Conservation (phyloP, 92 coral and sea anemone genomes). For the Nematostella vectensis region DNA sequence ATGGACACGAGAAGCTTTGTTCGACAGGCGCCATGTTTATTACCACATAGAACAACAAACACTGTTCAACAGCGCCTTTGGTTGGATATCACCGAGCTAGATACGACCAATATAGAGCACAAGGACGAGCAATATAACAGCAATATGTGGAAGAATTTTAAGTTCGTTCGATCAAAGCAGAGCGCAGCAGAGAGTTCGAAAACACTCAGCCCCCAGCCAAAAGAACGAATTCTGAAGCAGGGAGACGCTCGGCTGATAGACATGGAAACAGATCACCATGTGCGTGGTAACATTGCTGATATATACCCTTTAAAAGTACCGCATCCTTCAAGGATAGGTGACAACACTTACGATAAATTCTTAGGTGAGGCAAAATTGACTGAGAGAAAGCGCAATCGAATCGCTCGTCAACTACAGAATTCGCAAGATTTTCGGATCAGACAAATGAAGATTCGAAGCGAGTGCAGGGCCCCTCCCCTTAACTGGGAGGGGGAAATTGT, state of each 20-base stretch:
- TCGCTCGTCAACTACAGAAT: slow-evolving; percentile 31
- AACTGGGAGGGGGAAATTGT: slow-evolving; percentile 68
- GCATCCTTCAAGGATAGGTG: slow-evolving; percentile 64
- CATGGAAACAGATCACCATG: slow-evolving; percentile 9
- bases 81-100: slow-evolving; percentile 60
- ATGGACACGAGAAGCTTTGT: slow-evolving; percentile 57
- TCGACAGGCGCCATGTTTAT: slow-evolving; percentile 59
- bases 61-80: slow-evolving; percentile 71
- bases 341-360: slow-evolving; percentile 53
- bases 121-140: slow-evolving; percentile 68
- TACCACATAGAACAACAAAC: slow-evolving; percentile 50
- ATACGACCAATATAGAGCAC: slow-evolving; percentile 42
- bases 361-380: slow-evolving; percentile 42
- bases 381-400: slow-evolving; percentile 35
- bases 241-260: slow-evolving; percentile 1
- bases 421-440: slow-evolving; percentile 31
- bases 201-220: slow-evolving; percentile 5
- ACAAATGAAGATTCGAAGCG: slow-evolving; percentile 44
- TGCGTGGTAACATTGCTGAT: slow-evolving; percentile 46
- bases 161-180: slow-evolving; percentile 63
- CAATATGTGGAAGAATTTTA: slow-evolving; percentile 86
- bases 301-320: slow-evolving; percentile 57
- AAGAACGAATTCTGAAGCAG: not conserved
- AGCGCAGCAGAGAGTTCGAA: slow-evolving; percentile 25
- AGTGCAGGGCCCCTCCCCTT: slow-evolving; percentile 70